Conservation (phyloP, 2,113 vertebrate species). For the Engystomops pustulosus region DNA sequence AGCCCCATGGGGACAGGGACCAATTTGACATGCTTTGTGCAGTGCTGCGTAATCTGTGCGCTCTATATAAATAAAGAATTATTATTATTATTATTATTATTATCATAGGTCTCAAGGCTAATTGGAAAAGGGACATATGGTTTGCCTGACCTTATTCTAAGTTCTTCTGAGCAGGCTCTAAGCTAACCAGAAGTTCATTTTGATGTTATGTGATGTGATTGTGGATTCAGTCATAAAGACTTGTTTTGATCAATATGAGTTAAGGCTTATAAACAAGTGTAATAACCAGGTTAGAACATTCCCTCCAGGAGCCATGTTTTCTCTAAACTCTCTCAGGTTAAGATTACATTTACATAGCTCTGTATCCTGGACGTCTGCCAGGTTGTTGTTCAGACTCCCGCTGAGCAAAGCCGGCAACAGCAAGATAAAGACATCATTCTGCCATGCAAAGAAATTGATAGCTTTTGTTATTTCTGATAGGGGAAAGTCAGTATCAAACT, state of each 20-base stretch:
- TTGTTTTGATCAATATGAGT: conserved; percentile 4
- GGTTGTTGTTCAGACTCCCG: neutral
- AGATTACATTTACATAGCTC: conserved; percentile 18
- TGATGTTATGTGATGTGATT: neutral
- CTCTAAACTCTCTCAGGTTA: neutral
- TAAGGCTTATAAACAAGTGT: neutral
- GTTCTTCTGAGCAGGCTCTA: neutral
- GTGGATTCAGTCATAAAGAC: neutral
- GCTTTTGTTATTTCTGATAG: neutral
- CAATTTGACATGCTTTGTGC: too few relatives aligned
- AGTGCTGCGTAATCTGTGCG: too few relatives aligned
- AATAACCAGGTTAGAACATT: neutral
- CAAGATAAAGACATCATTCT: conserved; percentile 17
- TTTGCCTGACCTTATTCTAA: neutral
- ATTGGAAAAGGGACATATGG: neutral
- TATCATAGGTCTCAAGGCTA: neutral
- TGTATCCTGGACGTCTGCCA: conserved; percentile 7
- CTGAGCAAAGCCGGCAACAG: neutral
- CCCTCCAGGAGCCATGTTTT: neutral
- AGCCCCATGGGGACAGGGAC: too few relatives aligned
- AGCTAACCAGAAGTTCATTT: neutral
- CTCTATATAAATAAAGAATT: too few relatives aligned
- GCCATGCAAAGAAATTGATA: neutral
- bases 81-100: too few relatives aligned
- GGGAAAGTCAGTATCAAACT: neutral